These are phyloP conservation scores for Takifugu flavidus DNA, from an alignment of 2,113 vertebrate genomes.

Conservation along the genomic window DNA sequence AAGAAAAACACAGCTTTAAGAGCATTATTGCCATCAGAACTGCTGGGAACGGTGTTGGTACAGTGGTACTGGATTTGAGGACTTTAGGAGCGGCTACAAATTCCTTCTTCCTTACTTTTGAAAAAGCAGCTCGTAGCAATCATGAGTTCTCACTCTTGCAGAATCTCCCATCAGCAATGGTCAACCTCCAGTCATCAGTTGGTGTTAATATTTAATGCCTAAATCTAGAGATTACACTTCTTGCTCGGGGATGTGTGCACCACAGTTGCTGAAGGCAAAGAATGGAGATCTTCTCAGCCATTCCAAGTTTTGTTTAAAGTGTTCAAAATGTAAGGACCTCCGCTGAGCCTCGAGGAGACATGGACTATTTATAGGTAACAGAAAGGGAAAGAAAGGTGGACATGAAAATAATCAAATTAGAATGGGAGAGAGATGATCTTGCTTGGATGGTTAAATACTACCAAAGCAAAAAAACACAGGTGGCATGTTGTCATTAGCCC, in stretches of 20 bases:
- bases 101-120: not conserved
- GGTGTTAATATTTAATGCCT: not conserved
- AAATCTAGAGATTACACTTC: conserved; percentile 38
- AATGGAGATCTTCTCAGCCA: conserved; percentile 13
- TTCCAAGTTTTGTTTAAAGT: conserved; percentile 28
- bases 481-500: not conserved
- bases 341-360: too few relatives aligned
- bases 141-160: too few relatives aligned
- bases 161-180: not conserved
- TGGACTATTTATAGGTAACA: conserved; percentile 29
- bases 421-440: conserved; percentile 15
- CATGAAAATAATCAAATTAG: too few relatives aligned
- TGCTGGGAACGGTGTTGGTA: not conserved
- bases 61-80: not conserved
- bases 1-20: not conserved
- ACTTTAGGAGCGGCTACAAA: not conserved
- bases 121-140: too few relatives aligned
- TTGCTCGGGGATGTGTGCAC: conserved; percentile 35
- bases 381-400: not conserved
- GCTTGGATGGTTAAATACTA: conserved; percentile 47
- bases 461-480: not conserved
- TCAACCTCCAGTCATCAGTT: conserved; percentile 3
- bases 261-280: conserved; percentile 28
- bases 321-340: conserved; percentile 16
- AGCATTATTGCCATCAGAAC: not conserved